Evolutionary conservation across 1,140 invertebrate genomes (phyloP).

Genomic region (Conus ventricosus): DNA sequence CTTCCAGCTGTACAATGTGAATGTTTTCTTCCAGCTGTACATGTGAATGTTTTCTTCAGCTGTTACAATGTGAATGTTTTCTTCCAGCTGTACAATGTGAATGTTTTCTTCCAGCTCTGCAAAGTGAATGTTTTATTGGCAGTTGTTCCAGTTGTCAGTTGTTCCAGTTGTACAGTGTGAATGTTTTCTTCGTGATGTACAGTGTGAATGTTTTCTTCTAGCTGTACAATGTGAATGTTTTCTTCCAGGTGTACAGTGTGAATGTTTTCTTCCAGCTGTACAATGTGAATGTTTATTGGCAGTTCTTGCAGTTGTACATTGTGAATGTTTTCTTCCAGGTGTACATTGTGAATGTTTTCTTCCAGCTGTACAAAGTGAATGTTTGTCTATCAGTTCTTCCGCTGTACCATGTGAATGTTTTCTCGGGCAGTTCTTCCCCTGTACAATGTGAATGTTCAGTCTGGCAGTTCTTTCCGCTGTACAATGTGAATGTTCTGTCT

Average conservation of each 20-base stretch:
- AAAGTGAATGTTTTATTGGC: too few species aligned
- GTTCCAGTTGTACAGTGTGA: slow-evolving; percentile 93
- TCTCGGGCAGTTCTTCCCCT: slow-evolving; percentile 83
- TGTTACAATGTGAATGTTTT: slow-evolving; percentile 83
- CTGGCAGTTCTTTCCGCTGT: background rate
- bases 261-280: slow-evolving; percentile 89
- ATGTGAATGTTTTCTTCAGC: slow-evolving; percentile 86
- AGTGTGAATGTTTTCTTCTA: background rate
- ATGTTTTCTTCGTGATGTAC: slow-evolving; percentile 82
- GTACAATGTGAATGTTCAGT: slow-evolving; percentile 77
- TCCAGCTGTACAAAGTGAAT: background rate
- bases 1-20: background rate
- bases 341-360: background rate
- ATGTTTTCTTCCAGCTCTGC: background rate
- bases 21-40: slow-evolving; percentile 89
- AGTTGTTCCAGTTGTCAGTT: slow-evolving; percentile 75
- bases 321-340: slow-evolving; percentile 14
- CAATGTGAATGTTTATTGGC: slow-evolving; percentile 78
- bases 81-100: background rate
- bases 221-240: background rate
- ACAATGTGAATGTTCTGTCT: slow-evolving; percentile 9
- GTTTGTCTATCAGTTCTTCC: slow-evolving; percentile 81
- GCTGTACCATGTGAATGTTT: slow-evolving; percentile 85
- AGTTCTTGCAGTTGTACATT: slow-evolving; percentile 90
- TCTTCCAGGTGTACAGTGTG: background rate